Percentiles rank a stretch among this genome's conserved stretches.
Evolutionary conservation across 2,797 vertebrate genomes (phyloP).

Genomic region (Xiphorhynchus erythropygius): DNA sequence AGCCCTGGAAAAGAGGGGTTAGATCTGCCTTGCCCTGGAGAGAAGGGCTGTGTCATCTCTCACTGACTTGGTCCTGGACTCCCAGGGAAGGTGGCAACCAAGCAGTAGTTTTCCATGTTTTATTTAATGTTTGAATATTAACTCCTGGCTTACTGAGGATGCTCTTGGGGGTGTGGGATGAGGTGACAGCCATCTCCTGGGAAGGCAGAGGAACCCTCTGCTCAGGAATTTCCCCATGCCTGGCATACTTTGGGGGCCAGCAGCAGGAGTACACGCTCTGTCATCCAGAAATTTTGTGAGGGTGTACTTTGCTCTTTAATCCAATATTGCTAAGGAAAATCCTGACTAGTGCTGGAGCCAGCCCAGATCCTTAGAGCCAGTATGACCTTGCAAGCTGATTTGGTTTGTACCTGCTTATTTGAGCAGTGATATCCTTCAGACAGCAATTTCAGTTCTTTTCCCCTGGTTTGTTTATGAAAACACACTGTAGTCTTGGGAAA

Average conservation of each 20-base stretch:
- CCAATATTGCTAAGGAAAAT: neutral
- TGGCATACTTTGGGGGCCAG: neutral
- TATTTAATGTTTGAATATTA: neutral
- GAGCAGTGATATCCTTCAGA: neutral
- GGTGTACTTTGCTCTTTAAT: neutral
- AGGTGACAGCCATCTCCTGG: neutral
- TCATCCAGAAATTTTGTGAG: neutral
- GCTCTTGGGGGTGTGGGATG: neutral
- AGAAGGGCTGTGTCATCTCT: neutral
- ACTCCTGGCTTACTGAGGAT: neutral
- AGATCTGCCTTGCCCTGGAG: neutral
- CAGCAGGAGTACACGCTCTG: accelerated
- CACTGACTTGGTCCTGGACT: neutral
- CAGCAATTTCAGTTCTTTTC: neutral
- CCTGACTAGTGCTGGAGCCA: neutral
- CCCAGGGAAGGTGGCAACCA: neutral
- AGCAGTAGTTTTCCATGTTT: neutral
- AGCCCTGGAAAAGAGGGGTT: neutral
- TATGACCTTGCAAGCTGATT: neutral
- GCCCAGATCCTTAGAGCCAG: neutral
- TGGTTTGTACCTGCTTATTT: neutral
- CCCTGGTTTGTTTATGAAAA: neutral
- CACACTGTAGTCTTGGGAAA: neutral
- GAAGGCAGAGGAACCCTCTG: neutral
- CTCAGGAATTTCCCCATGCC: neutral